Evolutionary conservation across 1,140 invertebrate genomes (phyloP).

Genomic region (Drosophila prosaltans): DNA sequence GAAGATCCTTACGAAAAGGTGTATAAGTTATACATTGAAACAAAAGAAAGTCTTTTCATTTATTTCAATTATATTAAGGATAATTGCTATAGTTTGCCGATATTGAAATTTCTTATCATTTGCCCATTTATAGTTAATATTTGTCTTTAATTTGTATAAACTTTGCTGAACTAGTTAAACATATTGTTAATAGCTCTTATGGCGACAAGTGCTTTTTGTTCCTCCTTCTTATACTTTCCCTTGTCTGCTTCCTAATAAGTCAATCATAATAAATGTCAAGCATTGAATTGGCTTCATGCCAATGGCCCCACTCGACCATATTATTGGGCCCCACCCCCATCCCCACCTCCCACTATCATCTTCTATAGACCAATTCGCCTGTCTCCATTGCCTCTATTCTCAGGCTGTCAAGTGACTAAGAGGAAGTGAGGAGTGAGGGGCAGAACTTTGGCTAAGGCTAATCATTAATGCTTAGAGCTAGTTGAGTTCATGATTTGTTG

Average conservation of each 20-base stretch:
- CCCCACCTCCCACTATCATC: neutral
- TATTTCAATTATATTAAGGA: too few species aligned
- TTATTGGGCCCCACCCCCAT: constrained; percentile 4
- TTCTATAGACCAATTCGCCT: too few species aligned
- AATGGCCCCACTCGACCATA: constrained; percentile 55
- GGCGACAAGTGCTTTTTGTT: constrained; percentile 27
- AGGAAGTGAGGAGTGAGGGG: constrained; percentile 26
- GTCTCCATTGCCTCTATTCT: neutral
- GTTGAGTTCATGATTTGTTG: constrained; percentile 39
- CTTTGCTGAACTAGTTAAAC: neutral
- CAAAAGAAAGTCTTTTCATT: too few species aligned
- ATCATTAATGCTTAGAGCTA: constrained; percentile 63
- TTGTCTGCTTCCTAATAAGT: constrained; percentile 66
- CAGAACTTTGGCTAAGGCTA: constrained; percentile 51
- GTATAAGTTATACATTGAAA: too few species aligned
- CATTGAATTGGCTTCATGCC: constrained; percentile 69
- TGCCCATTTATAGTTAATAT: too few species aligned
- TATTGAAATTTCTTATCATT: too few species aligned
- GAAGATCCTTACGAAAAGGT: too few species aligned
- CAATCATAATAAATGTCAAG: constrained; percentile 81
- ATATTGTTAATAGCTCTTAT: constrained; percentile 33
- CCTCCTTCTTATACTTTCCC: constrained; percentile 25
- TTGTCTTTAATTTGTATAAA: neutral
- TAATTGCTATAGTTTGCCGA: too few species aligned
- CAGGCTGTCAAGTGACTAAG: constrained; percentile 47